Percentiles rank a stretch among this genome's conserved stretches.
Conservation (phyloP, 2,113 vertebrate species). For the Pandion haliaetus region DNA sequence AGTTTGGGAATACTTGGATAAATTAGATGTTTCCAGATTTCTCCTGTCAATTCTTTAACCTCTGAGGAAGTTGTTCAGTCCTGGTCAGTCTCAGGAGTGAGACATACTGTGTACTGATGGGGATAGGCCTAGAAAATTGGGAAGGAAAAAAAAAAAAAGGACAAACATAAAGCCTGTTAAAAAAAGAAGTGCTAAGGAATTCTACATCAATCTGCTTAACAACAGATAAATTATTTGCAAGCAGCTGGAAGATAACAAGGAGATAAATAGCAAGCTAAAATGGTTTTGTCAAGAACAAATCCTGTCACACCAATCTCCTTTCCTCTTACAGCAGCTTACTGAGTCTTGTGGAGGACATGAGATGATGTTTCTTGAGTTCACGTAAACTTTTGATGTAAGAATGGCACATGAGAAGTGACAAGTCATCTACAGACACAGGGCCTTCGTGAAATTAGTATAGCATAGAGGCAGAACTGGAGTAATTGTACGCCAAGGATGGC, state of each 20-base stretch:
- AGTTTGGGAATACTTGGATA: neutral
- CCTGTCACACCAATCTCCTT: neutral
- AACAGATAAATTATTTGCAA: neutral
- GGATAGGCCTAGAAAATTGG: neutral
- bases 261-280: neutral
- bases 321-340: neutral
- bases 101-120: neutral
- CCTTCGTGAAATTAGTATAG: neutral
- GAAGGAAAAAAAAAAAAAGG: neutral
- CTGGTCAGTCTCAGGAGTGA: neutral
- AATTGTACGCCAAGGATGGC: neutral
- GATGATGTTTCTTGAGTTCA: neutral
- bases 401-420: too few species aligned
- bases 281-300: neutral
- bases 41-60: neutral
- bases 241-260: constrained; percentile 18
- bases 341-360: neutral
- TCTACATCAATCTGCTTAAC: neutral
- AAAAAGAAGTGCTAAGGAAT: neutral
- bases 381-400: neutral
- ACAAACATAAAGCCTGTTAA: neutral
- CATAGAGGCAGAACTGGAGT: neutral
- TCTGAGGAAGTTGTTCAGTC: neutral
- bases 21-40: neutral
- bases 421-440: neutral